phyloP scores from a whole-genome alignment of 2,797 vertebrate species.

The Gymnodraco acuticeps region DNA sequence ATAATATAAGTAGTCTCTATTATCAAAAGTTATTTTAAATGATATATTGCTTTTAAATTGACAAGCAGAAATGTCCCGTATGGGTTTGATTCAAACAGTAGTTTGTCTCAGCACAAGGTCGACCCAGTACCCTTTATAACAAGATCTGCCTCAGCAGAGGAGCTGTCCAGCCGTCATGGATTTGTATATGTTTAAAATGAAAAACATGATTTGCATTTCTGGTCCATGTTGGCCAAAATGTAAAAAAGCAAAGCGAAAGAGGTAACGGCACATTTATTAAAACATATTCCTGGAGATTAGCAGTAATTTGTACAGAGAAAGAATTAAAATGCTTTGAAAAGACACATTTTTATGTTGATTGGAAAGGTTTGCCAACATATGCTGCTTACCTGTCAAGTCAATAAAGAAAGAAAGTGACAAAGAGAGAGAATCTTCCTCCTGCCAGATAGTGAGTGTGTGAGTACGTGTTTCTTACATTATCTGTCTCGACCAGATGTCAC shows the following conservation, averaged over 20 bases:
- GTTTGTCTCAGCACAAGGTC: not conserved
- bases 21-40: not conserved
- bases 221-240: not conserved
- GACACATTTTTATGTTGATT: not conserved
- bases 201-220: not conserved
- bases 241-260: not conserved
- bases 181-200: not conserved
- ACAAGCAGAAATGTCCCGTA: not conserved
- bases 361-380: conserved; percentile 19
- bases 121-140: not conserved
- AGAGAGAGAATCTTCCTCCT: conserved; percentile 43
- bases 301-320: not conserved
- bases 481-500: conserved; percentile 78
- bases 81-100: not conserved
- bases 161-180: not conserved
- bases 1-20: not conserved
- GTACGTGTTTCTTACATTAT: conserved; percentile 76
- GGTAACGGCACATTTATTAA: not conserved
- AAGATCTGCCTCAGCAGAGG: not conserved
- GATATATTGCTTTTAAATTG: not conserved
- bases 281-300: not conserved
- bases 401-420: conserved; percentile 30
- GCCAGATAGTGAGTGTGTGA: conserved; percentile 64
- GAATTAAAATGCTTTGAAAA: not conserved
- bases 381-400: conserved; percentile 37